Evolutionary conservation across 2,888 invertebrate species (phyloP), one percentile per base, ranked within the genome.

Genomic region (Thereva unica): DNA sequence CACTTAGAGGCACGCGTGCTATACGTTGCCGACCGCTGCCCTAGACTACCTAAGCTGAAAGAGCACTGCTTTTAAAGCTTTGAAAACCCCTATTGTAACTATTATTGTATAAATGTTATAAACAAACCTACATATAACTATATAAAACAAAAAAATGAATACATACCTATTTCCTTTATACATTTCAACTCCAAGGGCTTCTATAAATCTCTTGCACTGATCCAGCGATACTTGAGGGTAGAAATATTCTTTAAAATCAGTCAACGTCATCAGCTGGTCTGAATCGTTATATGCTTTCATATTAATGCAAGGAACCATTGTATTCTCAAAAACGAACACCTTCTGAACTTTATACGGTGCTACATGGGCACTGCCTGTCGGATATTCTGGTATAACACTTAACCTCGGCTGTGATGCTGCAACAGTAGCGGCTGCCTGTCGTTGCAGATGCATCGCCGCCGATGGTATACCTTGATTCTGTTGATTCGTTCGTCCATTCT

Each of bases 231-330:
- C 88, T 69, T 86, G 85, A 72, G 92, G 92, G 81, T 93, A 93
- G 84, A 91, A 91, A 79, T 89, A 86, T 76, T 87, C 86, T 66
- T 91, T 88, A 71, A 93, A 86, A 80, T 93, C 93, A 5, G 89
- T 88, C 71, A 93, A 83, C 9, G 93, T 91, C 86, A 93, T 91
- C 76, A 93, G 83, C 75, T 91, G 85, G 78, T 93, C 93, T 34
- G 88, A 86, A 79, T 90, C 91, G 72, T 89, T 87, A 83, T 89
- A 92, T 10, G 92, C 91, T 83, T 92, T 92, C 82, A 90, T 89
- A 81, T 93, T 93, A 77, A 94, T 92, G 81, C 92, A 92, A 64
- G 90, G 91, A 73, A 93, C 89, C 85, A 91, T 86, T 75, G 89
- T 89, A 75, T 89, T 89, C 76, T 91, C 91, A 44, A 67, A 70